phyloP scores from a whole-genome alignment of 2,797 vertebrate species.

The Arrhamphus sclerolepis region DNA sequence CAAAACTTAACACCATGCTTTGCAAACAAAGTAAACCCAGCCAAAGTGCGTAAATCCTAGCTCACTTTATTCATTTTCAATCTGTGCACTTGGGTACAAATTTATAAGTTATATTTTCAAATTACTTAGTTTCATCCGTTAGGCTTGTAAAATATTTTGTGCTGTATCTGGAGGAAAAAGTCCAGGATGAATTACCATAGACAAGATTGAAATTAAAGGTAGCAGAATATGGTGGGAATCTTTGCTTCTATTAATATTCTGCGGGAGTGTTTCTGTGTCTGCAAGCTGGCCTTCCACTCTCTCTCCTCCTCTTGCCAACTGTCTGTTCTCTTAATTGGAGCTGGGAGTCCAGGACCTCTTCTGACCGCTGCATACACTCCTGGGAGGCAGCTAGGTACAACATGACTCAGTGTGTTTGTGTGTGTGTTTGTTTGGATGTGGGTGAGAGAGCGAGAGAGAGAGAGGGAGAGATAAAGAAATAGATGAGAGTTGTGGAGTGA shows the following conservation, averaged over 20 bases:
- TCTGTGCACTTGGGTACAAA: too few relatives aligned
- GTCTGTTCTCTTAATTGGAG: slow-evolving; percentile 73
- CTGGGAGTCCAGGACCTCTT: slow-evolving; percentile 57
- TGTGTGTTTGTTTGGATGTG: slow-evolving; percentile 5
- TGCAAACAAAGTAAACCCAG: too few relatives aligned
- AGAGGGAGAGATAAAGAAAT: neutral
- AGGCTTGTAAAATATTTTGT: slow-evolving; percentile 7
- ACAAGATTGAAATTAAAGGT: slow-evolving; percentile 26
- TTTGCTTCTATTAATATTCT: slow-evolving; percentile 65
- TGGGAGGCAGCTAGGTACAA: slow-evolving; percentile 45
- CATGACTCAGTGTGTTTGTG: slow-evolving; percentile 26
- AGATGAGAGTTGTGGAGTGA: neutral
- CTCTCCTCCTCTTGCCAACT: slow-evolving; percentile 47
- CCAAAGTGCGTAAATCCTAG: too few relatives aligned
- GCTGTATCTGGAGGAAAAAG: slow-evolving; percentile 12
- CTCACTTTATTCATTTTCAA: neutral
- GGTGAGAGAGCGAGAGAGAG: neutral
- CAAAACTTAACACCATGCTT: too few relatives aligned
- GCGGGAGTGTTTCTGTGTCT: slow-evolving; percentile 50
- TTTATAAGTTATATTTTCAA: slow-evolving; percentile 30
- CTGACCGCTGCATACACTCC: slow-evolving; percentile 50
- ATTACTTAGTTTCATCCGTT: neutral
- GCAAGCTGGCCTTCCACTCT: slow-evolving; percentile 32
- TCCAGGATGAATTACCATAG: slow-evolving; percentile 29
- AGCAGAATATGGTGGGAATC: slow-evolving; percentile 29